Evolutionary conservation across 64 coral and sea anemone genomes (phyloP), one percentile per base, ranked within the genome.

Genomic region (Platygyra sinensis): DNA sequence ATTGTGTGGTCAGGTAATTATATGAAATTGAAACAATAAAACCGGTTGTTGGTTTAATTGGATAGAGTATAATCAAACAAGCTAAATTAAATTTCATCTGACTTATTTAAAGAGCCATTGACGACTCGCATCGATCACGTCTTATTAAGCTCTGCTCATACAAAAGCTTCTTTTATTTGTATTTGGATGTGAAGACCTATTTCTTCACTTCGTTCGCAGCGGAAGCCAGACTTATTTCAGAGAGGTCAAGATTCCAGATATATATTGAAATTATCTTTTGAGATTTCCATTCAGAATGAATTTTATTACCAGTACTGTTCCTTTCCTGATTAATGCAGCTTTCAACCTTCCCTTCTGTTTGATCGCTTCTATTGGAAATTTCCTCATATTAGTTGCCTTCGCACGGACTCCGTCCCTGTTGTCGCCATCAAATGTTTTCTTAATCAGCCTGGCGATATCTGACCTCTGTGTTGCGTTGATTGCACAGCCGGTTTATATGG

Each of bases 301-400:
- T 77, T 16, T 51, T 8, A 50, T 0, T 38, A 77, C 33, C 33
- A 3, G 33, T 3, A 36, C 74, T 24, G 15, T 49, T 50, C 74
- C 74, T 18, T 77, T 77, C 18, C 38, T 77, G 31, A 49, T 77
- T 51, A 77, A 77, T 24, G 74, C 36, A 10, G 36, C 33, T 50
- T 12, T 77, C 18, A 77, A 77, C 39, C 19, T 77, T 50, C 74
- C 74, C 19, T 77, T 77, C 74, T 77, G 74, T 50, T 10, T 77
- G 36, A 2, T 77, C 2, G 36, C 74, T 9, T 7, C 4, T 2
- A 3, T 50, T 18, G 74, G 39, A 1, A 77, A 77, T 77, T 50
- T 10, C 9, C 22, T 77, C 19, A 77, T 77, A 39, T 42, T 77
- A 4, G 74, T 77, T 16, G 49, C 42, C 5, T 77, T 77, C 32